Evolutionary conservation across 2,888 invertebrate species (phyloP), one percentile per base, ranked within the genome.

Genomic region (Drosophila neoperkinsi): DNA sequence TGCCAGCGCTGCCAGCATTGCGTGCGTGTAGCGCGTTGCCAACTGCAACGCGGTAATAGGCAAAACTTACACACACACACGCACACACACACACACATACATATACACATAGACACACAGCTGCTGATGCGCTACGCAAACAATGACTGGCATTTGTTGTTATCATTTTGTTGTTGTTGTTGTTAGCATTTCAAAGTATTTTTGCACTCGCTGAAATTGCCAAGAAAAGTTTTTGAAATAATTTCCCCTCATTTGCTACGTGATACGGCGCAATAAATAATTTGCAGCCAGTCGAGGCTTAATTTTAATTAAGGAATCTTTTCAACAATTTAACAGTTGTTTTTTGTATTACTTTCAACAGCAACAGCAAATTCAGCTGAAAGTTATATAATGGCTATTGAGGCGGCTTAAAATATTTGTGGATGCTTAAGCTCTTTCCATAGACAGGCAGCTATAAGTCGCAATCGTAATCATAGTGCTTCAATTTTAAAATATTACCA

Each of bases 131-230:
- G 86, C 88, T 90, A 81, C 87, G 85, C 86, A 74, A 86, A 88
- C 84, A 86, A 90, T 90, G 86, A 86, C 86, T 90, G 85, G 85
- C 85, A 85, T 90, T 90, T 77, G 84, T 76, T 85, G 90, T 80
- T 82, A 86, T 87, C 83, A 74, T 68, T 75, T 55, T 59, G 82
- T 53, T 61, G 34, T 55, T 71, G 57, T 55, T 59, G 82, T 55
- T 61, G 61, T 36, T 43, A 66, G 46, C 72, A 77, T 77, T 67
- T 64, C 53, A 74, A 84, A 88, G 64, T 82, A 85, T 85, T 80
- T 88, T 77, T 88, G 81, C 90, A 82, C 82, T 88, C 85, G 80
- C 77, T 84, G 56, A 85, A 89, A 84, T 81, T 74, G 79, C 85
- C 60, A 65, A 78, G 78, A 78, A 84, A 73, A 87, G 84, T 76